Base-by-base conservation (phyloP, 2,113 vertebrate species). In the Melanostigma gelatinosum region DNA sequence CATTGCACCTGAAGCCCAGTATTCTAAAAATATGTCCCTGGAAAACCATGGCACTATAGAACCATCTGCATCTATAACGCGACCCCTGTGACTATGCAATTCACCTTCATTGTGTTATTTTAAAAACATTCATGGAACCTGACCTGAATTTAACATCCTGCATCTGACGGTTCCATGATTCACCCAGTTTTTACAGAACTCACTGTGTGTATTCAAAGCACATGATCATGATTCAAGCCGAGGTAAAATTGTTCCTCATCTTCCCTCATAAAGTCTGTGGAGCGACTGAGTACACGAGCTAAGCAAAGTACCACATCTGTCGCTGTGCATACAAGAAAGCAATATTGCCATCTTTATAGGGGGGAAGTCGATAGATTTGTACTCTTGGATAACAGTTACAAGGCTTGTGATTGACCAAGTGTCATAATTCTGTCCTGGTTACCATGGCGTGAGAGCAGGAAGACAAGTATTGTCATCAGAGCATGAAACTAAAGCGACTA, bases 241-340 rank as follows among this genome's bases (percentile, higher is more conserved):
- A 75, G 57, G 55, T 24, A 3, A 72, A 72, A 75, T 80, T 50
- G 71, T 63, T 77, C 4, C 38, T 52, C 20, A 55, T 78, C 42
- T 11, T 15, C 36, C 60, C 24, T 42, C 78, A 24, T 64, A 40
- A 71, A 73, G 27, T 64, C 38, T 16, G n/a, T 1, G 0, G 34
- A 67, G 78, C 63, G 58, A 36, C 62, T 32, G 70, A 79, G 46
- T 6, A 67, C 71, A 77, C 44, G 24, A 58, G 4, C 24, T 32
- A 34, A 34, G 36, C 55, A 34, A 77, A 71, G 34, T 36, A 69
- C 27, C 65, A 69, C 78, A 87, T 88, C 80, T 68, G 72, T 79
- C 27, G 10, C 40, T 60, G 24, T 67, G 57, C 4, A 12, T 46
- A 73, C 22, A 36, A 71, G 22, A 42, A 44, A 73, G 52, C 70